A percentile compares a stretch with the other conserved stretches of the same genome.
phyloP scores from a whole-genome alignment of 2,888 invertebrate genomes.

The Encarsia formosa region DNA sequence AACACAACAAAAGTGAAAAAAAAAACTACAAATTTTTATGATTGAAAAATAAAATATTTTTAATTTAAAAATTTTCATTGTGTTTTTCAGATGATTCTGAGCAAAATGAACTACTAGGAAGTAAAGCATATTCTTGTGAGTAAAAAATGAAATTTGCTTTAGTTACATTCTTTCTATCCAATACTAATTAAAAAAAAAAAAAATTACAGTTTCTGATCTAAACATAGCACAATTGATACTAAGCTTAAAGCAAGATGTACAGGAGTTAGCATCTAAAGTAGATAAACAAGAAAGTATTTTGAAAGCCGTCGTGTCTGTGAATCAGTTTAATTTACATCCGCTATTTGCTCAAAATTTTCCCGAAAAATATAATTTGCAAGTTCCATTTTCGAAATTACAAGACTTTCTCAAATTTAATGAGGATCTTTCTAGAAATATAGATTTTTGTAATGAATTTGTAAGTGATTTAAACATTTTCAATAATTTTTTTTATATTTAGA shows the following conservation, averaged over 20 bases:
- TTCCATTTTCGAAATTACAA: conserved; percentile 11
- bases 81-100: no score
- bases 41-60: no score
- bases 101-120: no score
- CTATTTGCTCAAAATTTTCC: conserved; percentile 17
- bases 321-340: conserved; percentile 10
- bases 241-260: conserved; percentile 9
- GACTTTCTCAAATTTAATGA: conserved; percentile 19
- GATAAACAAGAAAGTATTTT: conserved; percentile 16
- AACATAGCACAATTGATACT: conserved; percentile 12
- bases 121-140: no score
- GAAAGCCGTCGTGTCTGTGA: conserved; percentile 9
- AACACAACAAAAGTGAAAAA: no score
- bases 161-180: no score
- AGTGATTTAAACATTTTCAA: conserved; percentile 6
- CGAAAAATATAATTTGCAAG: conserved; percentile 13
- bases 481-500: background rate
- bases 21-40: no score
- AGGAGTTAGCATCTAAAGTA: conserved; percentile 6
- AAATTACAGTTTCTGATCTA: conserved; percentile 15
- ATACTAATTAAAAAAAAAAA: no score
- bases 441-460: conserved; percentile 22
- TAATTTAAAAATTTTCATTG: no score
- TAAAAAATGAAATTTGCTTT: no score
- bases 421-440: conserved; percentile 7